Base-by-base conservation (phyloP, 2,113 vertebrate species). In the Donacobius atricapilla region DNA sequence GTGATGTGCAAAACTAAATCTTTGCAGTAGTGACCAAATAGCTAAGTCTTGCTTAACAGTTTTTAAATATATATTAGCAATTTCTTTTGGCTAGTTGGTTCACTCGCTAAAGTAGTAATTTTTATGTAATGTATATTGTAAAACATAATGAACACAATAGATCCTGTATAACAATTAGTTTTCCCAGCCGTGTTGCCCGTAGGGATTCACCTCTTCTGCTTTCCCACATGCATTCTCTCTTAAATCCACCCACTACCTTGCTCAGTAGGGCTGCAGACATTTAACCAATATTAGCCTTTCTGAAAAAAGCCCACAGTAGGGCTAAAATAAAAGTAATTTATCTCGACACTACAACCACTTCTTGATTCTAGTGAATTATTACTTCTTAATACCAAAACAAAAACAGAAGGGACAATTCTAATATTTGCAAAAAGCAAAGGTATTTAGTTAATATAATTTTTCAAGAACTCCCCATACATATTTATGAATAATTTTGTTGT, bases 301-400 rank as follows among this genome's bases (percentile, higher is more conserved):
- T 80, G 63, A 71, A 42, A 71, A 86, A 35, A 44, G 14, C 6
- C 11, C 30, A 24, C 30, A 60, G 25, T 3, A 75, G 4, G 21
- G 11, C 5, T 71, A 48, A 82, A 86, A 25, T 27, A 7, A 54
- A 77, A 50, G 4, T 21, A 64, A 63, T 66, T 64, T 75, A 28
- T 78, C 18, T 51, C 1, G 0, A 9, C 8, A 11, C 3, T 44
- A 23, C 2, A 18, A 64, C 25, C 56, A 4, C 7, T 69, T 77
- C 65, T 19, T 44, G 28, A 51, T 57, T 71, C 23, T 72, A 13
- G 9, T 45, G 84, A 83, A 22, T 54, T 87, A 27, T 53, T 79
- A 25, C 27, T 63, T 9, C n/a, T 76, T 42, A 58, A 42, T 50
- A 50, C 9, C 6, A 30, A 81, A 89, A 39, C 15, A 51, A 33